phyloP scores from a whole-genome alignment of 2,797 vertebrate species.

The Danio choprae region DNA sequence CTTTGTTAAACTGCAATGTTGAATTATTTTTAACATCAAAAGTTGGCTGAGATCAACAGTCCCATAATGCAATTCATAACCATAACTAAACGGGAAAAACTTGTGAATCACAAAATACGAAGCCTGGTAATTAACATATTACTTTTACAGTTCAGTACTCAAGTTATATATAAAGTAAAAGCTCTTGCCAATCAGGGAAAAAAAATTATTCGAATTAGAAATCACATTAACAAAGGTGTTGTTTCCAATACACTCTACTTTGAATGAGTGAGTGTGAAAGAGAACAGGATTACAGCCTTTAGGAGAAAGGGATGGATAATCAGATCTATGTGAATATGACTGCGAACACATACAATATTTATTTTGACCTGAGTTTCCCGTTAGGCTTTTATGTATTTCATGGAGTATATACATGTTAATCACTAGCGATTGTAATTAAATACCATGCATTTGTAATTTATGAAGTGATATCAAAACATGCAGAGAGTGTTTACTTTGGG shows the following conservation, averaged over 20 bases:
- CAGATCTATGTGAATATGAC: slow-evolving; percentile 4
- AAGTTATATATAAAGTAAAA: not conserved
- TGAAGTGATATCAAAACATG: not conserved
- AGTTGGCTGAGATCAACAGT: too few relatives aligned
- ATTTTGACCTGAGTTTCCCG: slow-evolving; percentile 8
- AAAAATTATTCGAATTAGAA: not conserved
- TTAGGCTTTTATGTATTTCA: slow-evolving; percentile 15
- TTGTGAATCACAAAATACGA: too few relatives aligned
- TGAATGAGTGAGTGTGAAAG: slow-evolving; percentile 1
- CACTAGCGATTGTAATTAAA: slow-evolving; percentile 5
- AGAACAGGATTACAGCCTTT: not conserved
- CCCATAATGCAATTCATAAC: too few relatives aligned
- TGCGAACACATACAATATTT: slow-evolving; percentile 15
- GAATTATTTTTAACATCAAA: too few relatives aligned
- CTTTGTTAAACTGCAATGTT: too few relatives aligned
- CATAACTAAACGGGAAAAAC: too few relatives aligned
- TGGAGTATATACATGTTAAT: slow-evolving; percentile 2
- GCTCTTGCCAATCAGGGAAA: slow-evolving; percentile 40
- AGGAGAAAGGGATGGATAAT: not conserved
- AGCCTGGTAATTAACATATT: too few relatives aligned
- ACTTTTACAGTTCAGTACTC: too few relatives aligned
- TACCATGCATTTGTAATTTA: slow-evolving; percentile 21
- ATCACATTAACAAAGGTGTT: not conserved
- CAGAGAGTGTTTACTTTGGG: slow-evolving; percentile 3
- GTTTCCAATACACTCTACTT: not conserved